phyloP scores from a whole-genome alignment of 2,797 vertebrate genomes.

The Danio albolineatus region DNA sequence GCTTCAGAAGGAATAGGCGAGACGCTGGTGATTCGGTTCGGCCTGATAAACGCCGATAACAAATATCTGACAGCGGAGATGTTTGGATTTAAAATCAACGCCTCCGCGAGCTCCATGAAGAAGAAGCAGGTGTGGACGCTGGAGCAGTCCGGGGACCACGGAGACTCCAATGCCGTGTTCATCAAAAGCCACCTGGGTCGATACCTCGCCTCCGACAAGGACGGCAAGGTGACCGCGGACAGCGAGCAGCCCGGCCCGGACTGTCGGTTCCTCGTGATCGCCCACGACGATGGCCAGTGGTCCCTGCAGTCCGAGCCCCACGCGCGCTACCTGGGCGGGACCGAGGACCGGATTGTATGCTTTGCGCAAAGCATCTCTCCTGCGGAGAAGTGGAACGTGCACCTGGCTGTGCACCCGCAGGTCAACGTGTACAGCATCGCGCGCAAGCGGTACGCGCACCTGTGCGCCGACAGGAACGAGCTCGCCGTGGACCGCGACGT shows the following conservation, averaged over 20 bases:
- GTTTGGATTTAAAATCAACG: constrained; percentile 96
- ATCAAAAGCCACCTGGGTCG: constrained; percentile 94
- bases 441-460: constrained; percentile 92
- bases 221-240: constrained; percentile 91
- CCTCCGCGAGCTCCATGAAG: constrained; percentile 93
- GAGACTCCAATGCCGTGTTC: constrained; percentile 85
- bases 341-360: constrained; percentile 91
- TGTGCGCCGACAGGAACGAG: constrained; percentile 76
- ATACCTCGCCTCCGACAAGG: constrained; percentile 94
- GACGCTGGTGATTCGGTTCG: constrained; percentile 90
- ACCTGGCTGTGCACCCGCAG: constrained; percentile 93
- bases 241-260: constrained; percentile 84
- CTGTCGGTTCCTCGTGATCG: constrained; percentile 89
- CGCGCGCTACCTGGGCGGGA: constrained; percentile 90
- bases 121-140: constrained; percentile 99
- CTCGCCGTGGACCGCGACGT: constrained; percentile 89
- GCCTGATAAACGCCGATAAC: constrained; percentile 90
- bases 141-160: constrained; percentile 83
- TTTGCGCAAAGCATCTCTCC: constrained; percentile 86
- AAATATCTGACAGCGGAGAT: constrained; percentile 95
- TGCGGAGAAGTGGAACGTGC: constrained; percentile 91
- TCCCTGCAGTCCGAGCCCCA: constrained; percentile 92
- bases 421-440: constrained; percentile 92
- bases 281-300: constrained; percentile 93
- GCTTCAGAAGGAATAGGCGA: constrained; percentile 82